Conservation (phyloP, 1,140 invertebrate genomes). For the Drosophila miranda region DNA sequence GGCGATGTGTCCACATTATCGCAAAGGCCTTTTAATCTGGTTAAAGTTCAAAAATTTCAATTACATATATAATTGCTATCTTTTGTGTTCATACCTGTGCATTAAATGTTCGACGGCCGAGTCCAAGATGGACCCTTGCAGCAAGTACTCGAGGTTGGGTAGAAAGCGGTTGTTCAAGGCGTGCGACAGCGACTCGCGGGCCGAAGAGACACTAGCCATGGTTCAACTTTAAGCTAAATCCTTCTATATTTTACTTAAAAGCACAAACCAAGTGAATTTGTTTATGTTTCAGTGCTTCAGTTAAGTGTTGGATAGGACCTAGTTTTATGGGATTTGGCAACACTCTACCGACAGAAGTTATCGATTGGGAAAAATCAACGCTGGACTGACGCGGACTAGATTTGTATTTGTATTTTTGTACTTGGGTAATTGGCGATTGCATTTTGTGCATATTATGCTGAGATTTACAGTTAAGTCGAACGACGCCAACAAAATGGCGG, state of each 20-base stretch:
- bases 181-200: slow-evolving; percentile 89
- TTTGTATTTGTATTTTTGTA: slow-evolving; percentile 27
- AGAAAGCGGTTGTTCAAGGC: slow-evolving; percentile 92
- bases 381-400: slow-evolving; percentile 8
- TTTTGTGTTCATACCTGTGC: slow-evolving; percentile 84
- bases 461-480: slow-evolving; percentile 12
- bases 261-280: too few species aligned
- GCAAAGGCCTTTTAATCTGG: slow-evolving; percentile 91
- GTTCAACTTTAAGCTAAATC: neutral
- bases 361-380: neutral
- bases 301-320: too few species aligned
- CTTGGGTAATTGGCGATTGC: slow-evolving; percentile 12
- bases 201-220: slow-evolving; percentile 83
- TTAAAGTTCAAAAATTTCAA: neutral
- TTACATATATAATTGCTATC: too few species aligned
- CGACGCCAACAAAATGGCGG: slow-evolving; percentile 50
- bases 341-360: too few species aligned
- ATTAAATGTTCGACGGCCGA: slow-evolving; percentile 95
- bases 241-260: too few species aligned
- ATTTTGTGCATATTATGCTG: slow-evolving; percentile 19
- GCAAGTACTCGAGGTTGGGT: slow-evolving; percentile 94
- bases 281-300: too few species aligned
- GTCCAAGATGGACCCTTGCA: slow-evolving; percentile 96
- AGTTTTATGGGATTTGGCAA: too few species aligned
- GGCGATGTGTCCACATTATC: slow-evolving; percentile 96